Conservation (phyloP, 2,888 invertebrate species). For the Andrena haemorrhoa region DNA sequence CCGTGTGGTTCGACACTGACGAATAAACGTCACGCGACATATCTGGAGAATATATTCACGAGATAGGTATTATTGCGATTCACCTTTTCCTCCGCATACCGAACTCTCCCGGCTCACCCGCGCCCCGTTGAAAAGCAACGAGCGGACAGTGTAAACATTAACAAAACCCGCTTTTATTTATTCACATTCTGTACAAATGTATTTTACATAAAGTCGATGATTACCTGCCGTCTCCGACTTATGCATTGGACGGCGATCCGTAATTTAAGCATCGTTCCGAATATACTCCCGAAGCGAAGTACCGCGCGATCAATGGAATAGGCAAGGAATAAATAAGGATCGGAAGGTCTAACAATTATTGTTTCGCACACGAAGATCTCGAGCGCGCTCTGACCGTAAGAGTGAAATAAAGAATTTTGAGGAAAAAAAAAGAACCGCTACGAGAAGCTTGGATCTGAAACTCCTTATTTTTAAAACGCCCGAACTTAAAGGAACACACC, state of each 20-base stretch:
- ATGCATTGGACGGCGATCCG: constrained; percentile 35
- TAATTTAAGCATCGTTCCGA: constrained; percentile 15
- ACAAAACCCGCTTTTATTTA: constrained; percentile 83
- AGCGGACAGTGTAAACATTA: constrained; percentile 52
- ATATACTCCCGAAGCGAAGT: constrained; percentile 18
- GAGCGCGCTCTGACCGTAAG: not conserved
- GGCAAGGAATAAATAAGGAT: not conserved
- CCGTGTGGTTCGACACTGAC: no score
- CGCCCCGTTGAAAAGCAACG: not conserved
- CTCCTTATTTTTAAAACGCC: constrained; percentile 22
- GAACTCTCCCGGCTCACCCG: no score
- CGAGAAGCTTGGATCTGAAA: constrained; percentile 4
- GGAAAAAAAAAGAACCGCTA: not conserved
- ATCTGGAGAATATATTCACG: not conserved
- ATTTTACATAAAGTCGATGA: constrained; percentile 82
- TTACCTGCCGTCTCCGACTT: constrained; percentile 61
- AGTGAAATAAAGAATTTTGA: not conserved
- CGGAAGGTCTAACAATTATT: not conserved
- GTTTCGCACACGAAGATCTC: not conserved
- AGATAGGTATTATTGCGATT: no score
- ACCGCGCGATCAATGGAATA: not conserved
- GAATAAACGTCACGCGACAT: not conserved
- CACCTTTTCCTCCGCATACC: no score
- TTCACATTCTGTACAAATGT: constrained; percentile 84
- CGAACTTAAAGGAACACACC: constrained; percentile 18